Base-by-base conservation (phyloP, 2,113 vertebrate genomes). In the Tamias sibiricus region DNA sequence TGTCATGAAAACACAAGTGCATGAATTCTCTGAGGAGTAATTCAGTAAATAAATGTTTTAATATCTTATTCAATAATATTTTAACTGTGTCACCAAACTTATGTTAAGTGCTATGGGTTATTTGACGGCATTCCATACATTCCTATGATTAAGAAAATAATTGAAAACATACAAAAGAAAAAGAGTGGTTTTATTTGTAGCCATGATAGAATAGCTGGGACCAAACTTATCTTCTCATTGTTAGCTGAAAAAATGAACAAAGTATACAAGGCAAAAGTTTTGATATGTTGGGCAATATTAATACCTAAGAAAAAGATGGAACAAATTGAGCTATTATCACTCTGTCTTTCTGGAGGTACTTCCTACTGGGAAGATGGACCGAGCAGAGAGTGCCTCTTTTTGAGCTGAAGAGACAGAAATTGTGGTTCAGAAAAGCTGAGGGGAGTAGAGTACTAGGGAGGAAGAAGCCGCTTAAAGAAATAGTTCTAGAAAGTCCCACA, bases 21-120 rank as follows among this genome's bases (percentile, higher is more conserved):
- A 32, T 75, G 87, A 40, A 74, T 49, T 59, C 86, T 92, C 89
- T 62, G 87, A 95, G 69, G 35, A 87, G 88, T 62, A 77, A 44
- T 80, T 95, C 83, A 83, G 69, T 44, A 93, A 85, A 74, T 62
- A 3, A 64, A 77, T 81, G 37, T 86, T 89, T 68, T 86, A 47
- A 77, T 69, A 88, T 96, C 66, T 88, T 40, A 94, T 74, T 95
- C 57, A 91, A 81, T 81, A 30, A 10, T 71, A 37, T 57, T 69
- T 86, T 79, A 91, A 81, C 62, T 20, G 24, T 77, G 76, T 75
- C 57, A n/a, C 68, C 9, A 72, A 57, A 79, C 69, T 62, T 66
- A 59, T 89, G 76, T 69, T 85, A 77, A 79, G 44, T 74, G 47
- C 44, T n/a, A 35, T 5, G n/a, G n/a, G 22, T 35, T 57, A 20